Conservation (phyloP, 30 jellyfish, hydroid and myxozoan genomes). For the Chrysaora quinquecirrha region DNA sequence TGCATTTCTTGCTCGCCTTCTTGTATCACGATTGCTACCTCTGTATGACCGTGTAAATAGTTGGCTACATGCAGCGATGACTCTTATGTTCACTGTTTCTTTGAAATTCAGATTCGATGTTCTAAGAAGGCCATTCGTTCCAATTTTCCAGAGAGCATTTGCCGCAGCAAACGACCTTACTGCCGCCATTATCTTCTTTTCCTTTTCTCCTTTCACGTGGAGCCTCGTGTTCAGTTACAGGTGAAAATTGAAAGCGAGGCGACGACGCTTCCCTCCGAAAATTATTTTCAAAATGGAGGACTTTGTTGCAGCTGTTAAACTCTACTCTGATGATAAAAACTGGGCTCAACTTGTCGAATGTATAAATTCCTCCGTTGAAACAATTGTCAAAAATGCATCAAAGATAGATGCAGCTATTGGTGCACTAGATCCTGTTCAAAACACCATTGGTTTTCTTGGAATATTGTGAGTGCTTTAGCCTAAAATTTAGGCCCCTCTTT, state of each 20-base stretch:
- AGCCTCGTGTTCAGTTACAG: background rate
- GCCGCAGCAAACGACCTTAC: background rate
- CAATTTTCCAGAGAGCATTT: background rate
- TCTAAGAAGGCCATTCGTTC: background rate
- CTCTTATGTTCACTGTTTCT: background rate
- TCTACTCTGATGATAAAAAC: slow-evolving; percentile 84
- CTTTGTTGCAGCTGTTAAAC: slow-evolving; percentile 87
- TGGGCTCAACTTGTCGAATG: slow-evolving; percentile 87
- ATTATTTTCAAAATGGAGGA: slow-evolving; percentile 80
- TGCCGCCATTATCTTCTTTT: slow-evolving; percentile 21
- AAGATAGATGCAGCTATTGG: slow-evolving; percentile 88
- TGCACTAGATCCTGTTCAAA: slow-evolving; percentile 84
- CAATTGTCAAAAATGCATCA: slow-evolving; percentile 81
- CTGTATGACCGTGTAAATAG: slow-evolving; percentile 46
- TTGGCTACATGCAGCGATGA: background rate
- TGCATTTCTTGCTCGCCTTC: slow-evolving; percentile 47
- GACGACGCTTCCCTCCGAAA: no score
- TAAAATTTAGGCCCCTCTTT: no score
- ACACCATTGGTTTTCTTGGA: slow-evolving; percentile 81
- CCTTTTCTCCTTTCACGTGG: background rate
- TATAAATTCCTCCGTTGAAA: slow-evolving; percentile 73
- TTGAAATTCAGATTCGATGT: background rate
- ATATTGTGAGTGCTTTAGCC: slow-evolving; percentile 68
- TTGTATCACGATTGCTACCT: slow-evolving; percentile 90
- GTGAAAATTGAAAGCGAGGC: no score